A percentile compares a stretch with the other conserved stretches of the same genome.
Evolutionary conservation across 2,113 vertebrate species (phyloP).

Genomic region (Protobothrops mucrosquamatus): DNA sequence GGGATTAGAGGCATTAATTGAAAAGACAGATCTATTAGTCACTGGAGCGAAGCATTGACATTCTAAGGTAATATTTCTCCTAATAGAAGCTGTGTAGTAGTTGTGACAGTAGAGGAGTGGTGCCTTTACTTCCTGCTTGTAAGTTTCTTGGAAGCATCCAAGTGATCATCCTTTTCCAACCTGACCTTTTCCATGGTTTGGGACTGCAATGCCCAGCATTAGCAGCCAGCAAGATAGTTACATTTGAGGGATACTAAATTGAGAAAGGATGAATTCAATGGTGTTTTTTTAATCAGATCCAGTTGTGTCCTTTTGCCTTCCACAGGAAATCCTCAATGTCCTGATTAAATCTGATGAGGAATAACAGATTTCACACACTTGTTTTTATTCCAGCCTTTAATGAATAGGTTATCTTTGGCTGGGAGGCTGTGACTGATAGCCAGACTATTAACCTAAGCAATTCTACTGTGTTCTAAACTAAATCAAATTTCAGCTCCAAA

Average conservation of each 20-base stretch:
- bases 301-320: background rate
- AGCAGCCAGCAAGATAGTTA: background rate
- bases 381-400: background rate
- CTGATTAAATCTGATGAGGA: background rate
- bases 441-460: background rate
- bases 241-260: background rate
- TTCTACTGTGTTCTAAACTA: background rate
- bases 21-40: background rate
- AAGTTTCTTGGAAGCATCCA: background rate
- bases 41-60: background rate
- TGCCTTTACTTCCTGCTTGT: background rate
- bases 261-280: background rate
- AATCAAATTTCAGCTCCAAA: background rate
- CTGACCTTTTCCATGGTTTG: background rate
- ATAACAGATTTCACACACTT: background rate
- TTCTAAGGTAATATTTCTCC: background rate
- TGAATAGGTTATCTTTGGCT: background rate
- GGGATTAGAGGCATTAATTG: background rate
- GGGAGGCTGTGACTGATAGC: background rate
- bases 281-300: background rate
- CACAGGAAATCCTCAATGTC: background rate
- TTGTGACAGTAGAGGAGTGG: background rate
- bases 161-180: background rate
- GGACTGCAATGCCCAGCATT: background rate
- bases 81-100: background rate